phyloP scores from a whole-genome alignment of 2,888 invertebrate genomes.

The Melinopterus prodromus region DNA sequence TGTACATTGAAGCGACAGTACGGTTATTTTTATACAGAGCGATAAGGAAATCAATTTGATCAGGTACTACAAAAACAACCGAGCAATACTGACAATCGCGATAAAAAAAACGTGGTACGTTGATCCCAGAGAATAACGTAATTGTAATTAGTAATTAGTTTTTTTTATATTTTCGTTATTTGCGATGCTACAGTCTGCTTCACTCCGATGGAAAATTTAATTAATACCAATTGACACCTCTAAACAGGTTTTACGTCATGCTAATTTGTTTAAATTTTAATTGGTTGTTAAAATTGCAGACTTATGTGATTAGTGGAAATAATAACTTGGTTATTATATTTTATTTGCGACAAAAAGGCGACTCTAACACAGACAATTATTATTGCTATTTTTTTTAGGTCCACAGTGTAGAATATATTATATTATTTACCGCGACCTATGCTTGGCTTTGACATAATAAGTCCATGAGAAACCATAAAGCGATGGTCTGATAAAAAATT shows the following conservation, averaged over 20 bases:
- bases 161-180: background rate
- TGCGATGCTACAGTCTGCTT: background rate
- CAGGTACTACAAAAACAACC: background rate
- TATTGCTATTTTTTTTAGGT: background rate
- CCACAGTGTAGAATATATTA: too few relatives aligned
- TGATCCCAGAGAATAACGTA: background rate
- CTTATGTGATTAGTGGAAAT: background rate
- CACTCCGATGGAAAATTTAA: background rate
- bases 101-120: background rate
- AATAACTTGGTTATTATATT: background rate
- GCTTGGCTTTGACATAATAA: background rate
- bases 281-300: background rate
- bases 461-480: background rate
- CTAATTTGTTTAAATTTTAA: background rate
- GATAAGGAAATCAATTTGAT: background rate
- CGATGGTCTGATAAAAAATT: background rate
- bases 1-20: background rate
- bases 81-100: background rate
- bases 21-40: background rate
- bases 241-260: background rate
- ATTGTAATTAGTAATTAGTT: background rate
- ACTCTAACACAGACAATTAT: too few relatives aligned
- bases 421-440: background rate
- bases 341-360: background rate
- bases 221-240: background rate